Conservation (phyloP, 92 coral and sea anemone genomes). For the Phenganax subtilis region DNA sequence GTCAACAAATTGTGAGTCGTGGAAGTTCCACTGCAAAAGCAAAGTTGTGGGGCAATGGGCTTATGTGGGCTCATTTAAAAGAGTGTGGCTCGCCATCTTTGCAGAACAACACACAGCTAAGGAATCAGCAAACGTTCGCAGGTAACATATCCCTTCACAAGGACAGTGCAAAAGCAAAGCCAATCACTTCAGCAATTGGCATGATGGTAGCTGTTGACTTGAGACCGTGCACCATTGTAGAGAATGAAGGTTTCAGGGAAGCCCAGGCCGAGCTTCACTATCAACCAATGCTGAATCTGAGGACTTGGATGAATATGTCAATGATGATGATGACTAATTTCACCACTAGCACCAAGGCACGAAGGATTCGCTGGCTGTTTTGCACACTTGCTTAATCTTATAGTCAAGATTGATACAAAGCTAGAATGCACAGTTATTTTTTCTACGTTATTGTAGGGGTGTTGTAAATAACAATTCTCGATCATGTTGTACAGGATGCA, state of each 20-base stretch:
- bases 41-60: background rate
- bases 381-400: conserved; percentile 25
- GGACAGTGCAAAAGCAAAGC: background rate
- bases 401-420: background rate
- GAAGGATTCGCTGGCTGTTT: conserved; percentile 17
- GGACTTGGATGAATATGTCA: background rate
- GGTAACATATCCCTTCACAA: background rate
- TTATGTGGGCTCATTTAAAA: background rate
- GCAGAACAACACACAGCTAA: background rate
- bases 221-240: conserved; percentile 6
- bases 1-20: conserved; percentile 11
- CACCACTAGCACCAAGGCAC: background rate
- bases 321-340: conserved; percentile 13
- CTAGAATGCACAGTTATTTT: background rate
- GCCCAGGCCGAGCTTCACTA: background rate
- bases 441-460: background rate
- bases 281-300: background rate
- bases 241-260: background rate
- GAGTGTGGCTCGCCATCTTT: background rate
- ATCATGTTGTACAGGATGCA: conserved; percentile 12
- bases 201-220: conserved; percentile 24
- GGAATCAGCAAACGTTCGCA: background rate
- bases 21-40: background rate
- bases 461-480: background rate
- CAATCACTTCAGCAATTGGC: background rate